Base-by-base conservation (phyloP, 2,888 invertebrate genomes). In the Tortrix viridana region DNA sequence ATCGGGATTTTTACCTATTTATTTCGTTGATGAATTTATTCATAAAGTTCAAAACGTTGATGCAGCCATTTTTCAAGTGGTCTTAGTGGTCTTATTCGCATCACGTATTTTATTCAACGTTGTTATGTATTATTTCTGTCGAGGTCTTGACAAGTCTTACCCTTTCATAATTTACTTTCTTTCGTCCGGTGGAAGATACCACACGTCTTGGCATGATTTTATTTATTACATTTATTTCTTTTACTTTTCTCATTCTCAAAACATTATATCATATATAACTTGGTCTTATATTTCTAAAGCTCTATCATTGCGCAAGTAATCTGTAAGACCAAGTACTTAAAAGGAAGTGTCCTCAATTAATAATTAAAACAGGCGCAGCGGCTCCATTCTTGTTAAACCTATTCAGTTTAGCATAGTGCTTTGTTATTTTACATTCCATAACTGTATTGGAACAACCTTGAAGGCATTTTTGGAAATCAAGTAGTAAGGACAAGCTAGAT, bases 341-440 rank as follows among this genome's bases (percentile, higher is more conserved):
- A 58, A 63, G 63, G 63, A 63, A 58, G 53, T 63, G 63, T 53
- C 58, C 63, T 58, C 63, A 63, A 63, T 63, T 63, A 43, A 48
- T 58, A 63, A 63, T 63, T 63, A 63, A 57, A 63, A 57, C 26
- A 2, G 49, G 19, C 57, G 46, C 32, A 32, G 26, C 57, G 47
- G 41, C 26, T 44, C 41, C 20, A 52, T 9, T 26, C 50, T 23
- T 53, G 57, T 52, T 52, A 46, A 47, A 57, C 50, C 52, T 41
- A 63, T 52, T 22, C 38, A 18, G 37, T 50, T 55, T 55, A 38
- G 32, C 44, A 41, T 14, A 41, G 41, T 41, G 16, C 41, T 41
- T 41, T 41, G 41, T 41, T 41, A 41, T 14, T 14, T 41, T 16
- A 41, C 41, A 41, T 41, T 41, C 41, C 41, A 41, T 41, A 16